Conservation (phyloP, 2,113 vertebrate genomes). For the Oncorhynchus nerka region DNA sequence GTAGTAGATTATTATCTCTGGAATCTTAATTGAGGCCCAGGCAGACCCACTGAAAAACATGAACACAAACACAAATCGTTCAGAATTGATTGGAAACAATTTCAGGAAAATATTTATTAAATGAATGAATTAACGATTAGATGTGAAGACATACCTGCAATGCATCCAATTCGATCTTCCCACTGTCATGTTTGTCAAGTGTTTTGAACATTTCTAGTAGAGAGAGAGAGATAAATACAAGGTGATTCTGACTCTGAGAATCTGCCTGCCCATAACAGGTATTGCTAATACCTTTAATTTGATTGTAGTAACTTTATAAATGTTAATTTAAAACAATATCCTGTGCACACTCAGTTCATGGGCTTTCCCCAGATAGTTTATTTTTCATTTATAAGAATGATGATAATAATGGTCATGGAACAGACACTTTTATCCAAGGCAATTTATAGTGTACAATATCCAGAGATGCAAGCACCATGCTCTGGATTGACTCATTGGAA, state of each 20-base stretch:
- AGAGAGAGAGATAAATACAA: background rate
- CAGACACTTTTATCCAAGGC: too few relatives aligned
- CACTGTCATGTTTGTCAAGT: conserved; percentile 54
- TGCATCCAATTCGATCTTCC: conserved; percentile 60
- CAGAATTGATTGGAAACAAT: too few relatives aligned
- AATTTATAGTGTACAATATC: too few relatives aligned
- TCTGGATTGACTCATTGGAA: background rate
- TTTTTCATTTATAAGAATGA: too few relatives aligned
- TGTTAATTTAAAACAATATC: background rate
- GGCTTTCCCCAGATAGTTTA: background rate
- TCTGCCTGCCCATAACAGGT: too few relatives aligned
- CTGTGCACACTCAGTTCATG: too few relatives aligned
- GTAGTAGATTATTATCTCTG: background rate
- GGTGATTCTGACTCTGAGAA: background rate
- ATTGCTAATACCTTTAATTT: too few relatives aligned
- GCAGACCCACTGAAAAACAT: conserved; percentile 60
- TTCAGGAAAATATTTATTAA: background rate
- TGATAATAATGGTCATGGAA: too few relatives aligned
- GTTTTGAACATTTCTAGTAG: conserved; percentile 60
- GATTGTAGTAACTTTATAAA: too few relatives aligned
- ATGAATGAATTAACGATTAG: background rate
- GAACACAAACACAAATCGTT: background rate
- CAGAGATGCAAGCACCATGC: background rate
- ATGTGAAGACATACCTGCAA: conserved; percentile 49
- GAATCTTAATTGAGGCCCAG: conserved; percentile 50